Base-by-base conservation (phyloP, 2,888 invertebrate genomes). In the Lithophane ornitopus region DNA sequence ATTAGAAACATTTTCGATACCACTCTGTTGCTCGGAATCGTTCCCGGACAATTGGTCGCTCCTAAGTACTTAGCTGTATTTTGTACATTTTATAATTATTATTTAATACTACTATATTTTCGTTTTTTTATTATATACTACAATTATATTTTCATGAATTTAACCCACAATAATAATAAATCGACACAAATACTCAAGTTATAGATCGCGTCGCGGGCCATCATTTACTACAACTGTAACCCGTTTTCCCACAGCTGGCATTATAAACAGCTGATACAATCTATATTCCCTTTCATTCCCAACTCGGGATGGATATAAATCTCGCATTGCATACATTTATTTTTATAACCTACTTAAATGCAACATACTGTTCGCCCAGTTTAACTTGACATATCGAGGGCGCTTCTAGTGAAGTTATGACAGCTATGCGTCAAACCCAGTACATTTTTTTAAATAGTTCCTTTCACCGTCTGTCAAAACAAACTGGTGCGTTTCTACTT, bases 231-330 rank as follows among this genome's bases (percentile, higher is more conserved):
- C 69, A 76, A 71, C 61, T 70, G 70, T 81, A 85, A 85, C 86
- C 77, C 75, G 81, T 86, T 87, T 87, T 72, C 82, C 80, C 80
- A 84, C 81, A 86, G 81, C 82, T 82, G 84, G 76, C 74, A 80
- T 71, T 77, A 85, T 74, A 82, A 87, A 78, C 87, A 82, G 77
- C 70, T 76, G 82, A 86, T 87, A 82, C 70, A 67, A 87, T 86
- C 82, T 79, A 69, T 77, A 75, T 86, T 85, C 82, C 81, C 87
- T 86, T 87, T 84, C 82, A 85, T 85, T 82, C 72, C 85, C 82
- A 74, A 80, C 78, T 81, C 77, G 75, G 68, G 74, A 73, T 73
- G 74, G 70, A 68, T 75, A 85, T 82, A 81, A 85, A 85, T 85
- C 82, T 81, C 58, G 49, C 59, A 70, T 74, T 70, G 54, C 70